Conservation (phyloP, 2,888 invertebrate genomes). For the Meiosimyza decipiens region DNA sequence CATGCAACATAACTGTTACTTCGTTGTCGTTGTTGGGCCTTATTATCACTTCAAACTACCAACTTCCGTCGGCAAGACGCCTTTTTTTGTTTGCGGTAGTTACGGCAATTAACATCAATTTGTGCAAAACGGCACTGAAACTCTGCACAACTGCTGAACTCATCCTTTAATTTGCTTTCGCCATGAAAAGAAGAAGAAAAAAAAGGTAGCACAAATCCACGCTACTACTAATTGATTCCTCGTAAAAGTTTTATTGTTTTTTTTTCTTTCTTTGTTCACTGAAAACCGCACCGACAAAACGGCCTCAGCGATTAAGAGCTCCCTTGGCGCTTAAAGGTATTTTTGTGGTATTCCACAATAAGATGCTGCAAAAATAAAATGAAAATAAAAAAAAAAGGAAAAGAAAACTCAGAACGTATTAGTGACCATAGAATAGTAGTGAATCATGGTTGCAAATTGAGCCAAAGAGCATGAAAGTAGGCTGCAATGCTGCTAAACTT, state of each 20-base stretch:
- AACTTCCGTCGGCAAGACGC: conserved; percentile 39
- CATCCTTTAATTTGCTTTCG: conserved; percentile 1
- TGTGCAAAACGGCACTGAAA: conserved; percentile 19
- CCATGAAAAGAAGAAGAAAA: not conserved
- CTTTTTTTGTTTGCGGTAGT: conserved; percentile 33
- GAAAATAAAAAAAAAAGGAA: too few relatives aligned
- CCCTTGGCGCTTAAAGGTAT: conserved; percentile 25
- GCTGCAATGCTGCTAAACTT: not conserved
- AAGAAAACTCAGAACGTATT: too few relatives aligned
- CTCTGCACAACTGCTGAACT: too few relatives aligned
- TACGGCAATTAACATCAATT: conserved; percentile 42
- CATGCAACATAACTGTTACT: too few relatives aligned
- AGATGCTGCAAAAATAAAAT: not conserved
- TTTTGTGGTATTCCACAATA: conserved; percentile 15
- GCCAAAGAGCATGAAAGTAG: not conserved
- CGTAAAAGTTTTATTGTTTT: conserved; percentile 18
- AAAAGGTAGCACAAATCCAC: conserved; percentile 16
- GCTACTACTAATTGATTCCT: conserved; percentile 31
- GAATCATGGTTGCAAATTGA: not conserved
- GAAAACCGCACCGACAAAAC: conserved; percentile 19
- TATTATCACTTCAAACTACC: conserved; percentile 12
- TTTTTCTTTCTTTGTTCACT: not conserved
- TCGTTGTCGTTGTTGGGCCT: not conserved
- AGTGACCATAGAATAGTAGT: too few relatives aligned
- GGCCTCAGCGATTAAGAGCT: conserved; percentile 27